Conservation (phyloP, 2,797 vertebrate genomes). For the Sorex maritimensis region DNA sequence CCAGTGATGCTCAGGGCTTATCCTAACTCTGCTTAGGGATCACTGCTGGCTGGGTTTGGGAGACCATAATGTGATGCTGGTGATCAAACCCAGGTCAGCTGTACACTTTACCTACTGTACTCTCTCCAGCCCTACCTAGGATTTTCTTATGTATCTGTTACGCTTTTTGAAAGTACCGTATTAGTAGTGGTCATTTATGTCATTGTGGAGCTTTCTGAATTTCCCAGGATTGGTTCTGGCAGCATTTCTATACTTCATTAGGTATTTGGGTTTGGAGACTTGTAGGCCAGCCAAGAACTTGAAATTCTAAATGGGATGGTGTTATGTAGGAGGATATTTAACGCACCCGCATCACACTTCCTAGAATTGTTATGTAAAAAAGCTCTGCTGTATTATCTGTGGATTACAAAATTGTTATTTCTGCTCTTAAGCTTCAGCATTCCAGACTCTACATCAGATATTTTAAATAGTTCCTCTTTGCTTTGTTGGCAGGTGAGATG, state of each 20-base stretch:
- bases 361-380: neutral
- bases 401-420: neutral
- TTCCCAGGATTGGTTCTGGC: neutral
- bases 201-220: neutral
- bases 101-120: too few species aligned
- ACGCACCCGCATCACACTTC: neutral
- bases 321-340: neutral
- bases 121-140: neutral
- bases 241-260: neutral
- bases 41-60: too few species aligned
- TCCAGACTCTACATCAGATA: neutral
- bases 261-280: neutral
- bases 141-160: neutral
- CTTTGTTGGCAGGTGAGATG: slow-evolving; percentile 95
- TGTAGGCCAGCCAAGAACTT: neutral
- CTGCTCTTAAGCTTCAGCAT: neutral
- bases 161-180: neutral
- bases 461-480: slow-evolving; percentile 35
- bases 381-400: neutral
- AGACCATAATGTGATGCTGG: too few species aligned
- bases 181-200: slow-evolving; percentile 8
- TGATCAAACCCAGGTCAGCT: too few species aligned
- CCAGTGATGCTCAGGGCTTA: too few species aligned
- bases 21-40: too few species aligned
- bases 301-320: slow-evolving; percentile 12